Evolutionary conservation across 1,140 invertebrate genomes (phyloP), one percentile per base, ranked within the genome.

Genomic region (Lasioglossum baleicum): DNA sequence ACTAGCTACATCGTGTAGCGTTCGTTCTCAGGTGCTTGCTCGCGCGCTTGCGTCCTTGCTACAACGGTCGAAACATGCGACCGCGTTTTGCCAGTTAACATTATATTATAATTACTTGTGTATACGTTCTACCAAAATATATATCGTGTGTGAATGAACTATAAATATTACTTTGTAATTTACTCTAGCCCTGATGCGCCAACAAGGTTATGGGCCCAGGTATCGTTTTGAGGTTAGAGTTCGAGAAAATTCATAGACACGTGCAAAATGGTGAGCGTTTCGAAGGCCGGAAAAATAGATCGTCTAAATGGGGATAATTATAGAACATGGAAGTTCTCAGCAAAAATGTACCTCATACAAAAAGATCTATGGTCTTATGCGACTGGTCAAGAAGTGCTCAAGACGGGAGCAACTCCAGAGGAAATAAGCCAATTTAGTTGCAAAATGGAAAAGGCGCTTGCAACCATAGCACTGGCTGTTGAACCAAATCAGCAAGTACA

Each of bases 401-500:
- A 31, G 20, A 31, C 8, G 20, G 63, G 42, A 7, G 51, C 63
- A 5, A 66, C 26, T 2, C 0, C 11, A 51, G 58, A 48, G 53
- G 51, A 75, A 51, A n/a, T 0, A 44, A 4, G 31, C 7, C 13
- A 35, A 7, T 67, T 58, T 17, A 6, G 42, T 0, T 13, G 56
- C 7, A 75, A 67, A n/a, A 17, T 64, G 20, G 35, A 75, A 66
- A 64, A 74, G 44, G 71, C 60, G 20, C 61, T 74, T 17, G 58
- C 71, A 20, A 35, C 71, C 6, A 74, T 74, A 31, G 71, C 60
- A 63, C 7, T 74, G 13, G 44, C 42, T 3, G 58, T 76, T 31
- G 66, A 76, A 31, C 3, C 56, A 7, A 66, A 76, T 20, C 75
- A 76, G n/a, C 75, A 69, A 51, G 17, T 76, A 13, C 53, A 76